Percentiles rank a stretch among this genome's conserved stretches.
Evolutionary conservation across 2,113 vertebrate genomes (phyloP).

Genomic region (Mirza zaza): DNA sequence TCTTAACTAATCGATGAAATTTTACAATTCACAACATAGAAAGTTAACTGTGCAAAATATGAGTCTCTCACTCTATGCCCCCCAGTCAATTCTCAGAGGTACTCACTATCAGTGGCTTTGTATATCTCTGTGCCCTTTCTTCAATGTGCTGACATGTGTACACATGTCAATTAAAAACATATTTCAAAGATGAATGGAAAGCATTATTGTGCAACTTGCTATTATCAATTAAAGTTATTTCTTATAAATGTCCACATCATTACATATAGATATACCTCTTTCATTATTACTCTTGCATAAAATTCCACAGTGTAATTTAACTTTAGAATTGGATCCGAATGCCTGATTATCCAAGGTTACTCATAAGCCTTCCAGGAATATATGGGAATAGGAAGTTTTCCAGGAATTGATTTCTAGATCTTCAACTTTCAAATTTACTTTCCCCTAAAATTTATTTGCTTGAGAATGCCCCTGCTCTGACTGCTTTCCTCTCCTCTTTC

Average conservation of each 20-base stretch:
- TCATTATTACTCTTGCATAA: neutral
- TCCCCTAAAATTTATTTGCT: neutral
- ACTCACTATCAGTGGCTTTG: neutral
- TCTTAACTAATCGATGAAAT: neutral
- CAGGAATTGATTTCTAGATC: neutral
- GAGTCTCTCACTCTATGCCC: neutral
- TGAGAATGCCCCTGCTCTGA: neutral
- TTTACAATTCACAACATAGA: neutral
- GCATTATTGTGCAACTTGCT: neutral
- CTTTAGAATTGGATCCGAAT: neutral
- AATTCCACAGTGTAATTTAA: neutral
- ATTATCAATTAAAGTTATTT: neutral
- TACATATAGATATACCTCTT: neutral
- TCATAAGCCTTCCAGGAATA: neutral
- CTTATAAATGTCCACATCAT: neutral
- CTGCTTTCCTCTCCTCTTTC: neutral
- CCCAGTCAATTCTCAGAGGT: neutral
- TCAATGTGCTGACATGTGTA: neutral
- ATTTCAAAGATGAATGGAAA: neutral
- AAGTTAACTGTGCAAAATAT: neutral
- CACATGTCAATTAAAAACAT: neutral
- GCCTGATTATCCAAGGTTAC: neutral
- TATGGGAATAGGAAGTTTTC: neutral
- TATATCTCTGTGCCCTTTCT: neutral
- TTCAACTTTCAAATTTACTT: neutral